Base-by-base conservation (phyloP, 2,888 invertebrate genomes). In the Lathronympha strigana region DNA sequence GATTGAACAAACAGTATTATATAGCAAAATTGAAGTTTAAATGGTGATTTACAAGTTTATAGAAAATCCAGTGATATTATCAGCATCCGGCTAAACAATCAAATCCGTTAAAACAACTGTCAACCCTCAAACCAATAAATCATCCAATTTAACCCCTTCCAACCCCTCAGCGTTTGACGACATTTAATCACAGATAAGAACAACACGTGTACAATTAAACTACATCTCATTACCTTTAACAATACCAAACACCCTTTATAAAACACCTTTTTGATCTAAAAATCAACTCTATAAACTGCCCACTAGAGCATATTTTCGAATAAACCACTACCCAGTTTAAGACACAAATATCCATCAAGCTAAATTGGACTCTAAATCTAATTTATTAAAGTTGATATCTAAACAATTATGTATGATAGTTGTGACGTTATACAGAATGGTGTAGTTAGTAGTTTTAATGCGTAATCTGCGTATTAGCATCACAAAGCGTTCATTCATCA, bases 401-500 rank as follows among this genome's bases (percentile, higher is more conserved):
- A 1, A 6, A 9, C 43, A 33, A 6, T 2, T 3, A 3, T 6
- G 33, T 8, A 1, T 33, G 62, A 31, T 38, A 6, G 9, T 23
- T 58, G 31, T 19, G 62, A 23, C 54, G 45, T 47, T 51, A 19
- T 66, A 19, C 21, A 62, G 58, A 61, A 61, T 64, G 61, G 61
- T 64, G 58, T 63, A 68, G 74, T 60, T 51, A 58, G 76, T 78
- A 79, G 78, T 77, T 79, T 76, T 75, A 75, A 71, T 69, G 70
- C 73, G 71, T 77, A 76, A 77, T 76, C 79, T 74, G 74, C 67
- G 75, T 76, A 84, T 86, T 84, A 81, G 77, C 88, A 90, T 89
- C 86, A 89, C 89, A 90, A 90, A 90, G 86, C 87, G 81, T 88
- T 84, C 87, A 88, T 91, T 90, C 90, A 90, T 90, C 90, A 87